Conservation (phyloP, 2,888 invertebrate species). For the Noctuana brunneofusca region DNA sequence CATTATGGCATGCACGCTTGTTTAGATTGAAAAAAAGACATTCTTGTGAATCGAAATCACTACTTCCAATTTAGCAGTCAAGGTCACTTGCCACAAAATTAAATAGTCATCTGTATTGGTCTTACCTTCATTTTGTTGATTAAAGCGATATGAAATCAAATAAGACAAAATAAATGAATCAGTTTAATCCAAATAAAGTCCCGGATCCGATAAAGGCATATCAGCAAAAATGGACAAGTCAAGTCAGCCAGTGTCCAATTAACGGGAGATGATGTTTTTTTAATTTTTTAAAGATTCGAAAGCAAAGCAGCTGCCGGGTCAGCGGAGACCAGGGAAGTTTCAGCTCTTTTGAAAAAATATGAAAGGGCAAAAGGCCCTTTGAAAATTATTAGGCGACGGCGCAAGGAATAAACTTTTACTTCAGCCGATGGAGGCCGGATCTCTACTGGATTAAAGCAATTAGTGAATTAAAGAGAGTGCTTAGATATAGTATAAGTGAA, state of each 20-base stretch:
- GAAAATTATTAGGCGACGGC: slow-evolving; percentile 30
- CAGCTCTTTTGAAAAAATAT: slow-evolving; percentile 37
- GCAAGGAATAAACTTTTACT: slow-evolving; percentile 31
- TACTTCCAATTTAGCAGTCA: too few relatives aligned
- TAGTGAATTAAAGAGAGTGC: not conserved
- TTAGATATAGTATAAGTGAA: not conserved
- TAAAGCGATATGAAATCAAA: not conserved
- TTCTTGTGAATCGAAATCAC: too few relatives aligned
- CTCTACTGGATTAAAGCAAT: not conserved
- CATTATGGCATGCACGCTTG: too few relatives aligned
- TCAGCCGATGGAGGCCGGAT: not conserved
- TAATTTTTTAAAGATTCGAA: slow-evolving; percentile 37
- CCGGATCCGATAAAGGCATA: slow-evolving; percentile 44
- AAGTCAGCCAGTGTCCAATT: slow-evolving; percentile 58
- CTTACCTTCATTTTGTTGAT: too few relatives aligned
- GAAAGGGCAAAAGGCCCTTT: slow-evolving; percentile 31
- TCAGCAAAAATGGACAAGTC: slow-evolving; percentile 62
- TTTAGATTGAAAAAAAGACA: too few relatives aligned
- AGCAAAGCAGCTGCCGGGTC: slow-evolving; percentile 35
- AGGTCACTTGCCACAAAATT: too few relatives aligned
- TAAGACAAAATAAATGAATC: not conserved
- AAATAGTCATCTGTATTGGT: too few relatives aligned
- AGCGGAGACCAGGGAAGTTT: slow-evolving; percentile 37
- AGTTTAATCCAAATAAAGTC: slow-evolving; percentile 16
- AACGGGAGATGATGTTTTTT: slow-evolving; percentile 54